A percentile compares a stretch with the other conserved stretches of the same genome.
Conservation (phyloP, 2,797 vertebrate species). For the Brotogeris chrysoptera region DNA sequence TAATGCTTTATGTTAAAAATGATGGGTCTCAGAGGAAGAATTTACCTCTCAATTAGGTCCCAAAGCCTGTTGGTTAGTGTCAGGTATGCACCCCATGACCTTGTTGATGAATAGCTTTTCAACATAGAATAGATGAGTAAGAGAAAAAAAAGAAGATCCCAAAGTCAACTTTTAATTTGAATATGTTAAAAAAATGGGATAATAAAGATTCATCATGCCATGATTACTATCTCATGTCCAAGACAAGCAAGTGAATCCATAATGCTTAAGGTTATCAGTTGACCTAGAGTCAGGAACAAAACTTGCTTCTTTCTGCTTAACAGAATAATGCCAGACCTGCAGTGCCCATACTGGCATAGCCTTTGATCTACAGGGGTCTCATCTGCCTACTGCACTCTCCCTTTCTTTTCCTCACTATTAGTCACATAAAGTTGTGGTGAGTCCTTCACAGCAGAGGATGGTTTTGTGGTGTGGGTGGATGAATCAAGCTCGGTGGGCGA, state of each 20-base stretch:
- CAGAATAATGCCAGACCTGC: neutral
- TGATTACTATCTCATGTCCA: neutral
- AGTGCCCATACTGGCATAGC: neutral
- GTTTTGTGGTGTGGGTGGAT: neutral
- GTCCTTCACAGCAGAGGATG: neutral
- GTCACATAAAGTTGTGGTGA: neutral
- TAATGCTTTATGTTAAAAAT: neutral
- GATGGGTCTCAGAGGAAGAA: neutral
- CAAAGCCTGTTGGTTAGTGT: neutral
- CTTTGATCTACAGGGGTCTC: neutral
- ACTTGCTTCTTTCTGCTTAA: fast-evolving
- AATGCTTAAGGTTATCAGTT: neutral
- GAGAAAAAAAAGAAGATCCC: neutral
- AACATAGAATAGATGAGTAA: neutral
- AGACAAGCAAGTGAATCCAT: neutral
- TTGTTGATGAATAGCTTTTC: neutral
- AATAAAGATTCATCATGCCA: neutral
- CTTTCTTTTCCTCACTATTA: neutral
- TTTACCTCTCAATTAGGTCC: neutral
- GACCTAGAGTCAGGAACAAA: neutral
- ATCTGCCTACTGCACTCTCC: neutral
- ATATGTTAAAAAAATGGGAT: neutral
- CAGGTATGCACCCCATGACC: fast-evolving
- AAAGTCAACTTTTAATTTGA: neutral
- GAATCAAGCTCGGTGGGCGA: neutral